A percentile compares a stretch with the other conserved stretches of the same genome.
phyloP scores from a whole-genome alignment of 1,140 invertebrate genomes.

The Drosophila leontia region DNA sequence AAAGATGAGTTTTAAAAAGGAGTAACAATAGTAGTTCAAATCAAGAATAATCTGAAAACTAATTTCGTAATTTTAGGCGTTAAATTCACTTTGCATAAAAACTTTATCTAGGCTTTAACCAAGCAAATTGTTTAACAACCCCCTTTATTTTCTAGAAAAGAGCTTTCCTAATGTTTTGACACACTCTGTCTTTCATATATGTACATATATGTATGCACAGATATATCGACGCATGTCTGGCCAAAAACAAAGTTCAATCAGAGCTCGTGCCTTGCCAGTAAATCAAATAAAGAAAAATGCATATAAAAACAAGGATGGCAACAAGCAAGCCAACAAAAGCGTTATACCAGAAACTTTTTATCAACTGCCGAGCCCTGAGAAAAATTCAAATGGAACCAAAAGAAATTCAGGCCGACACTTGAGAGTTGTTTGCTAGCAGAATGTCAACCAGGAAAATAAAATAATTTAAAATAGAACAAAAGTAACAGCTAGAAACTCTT shows the following conservation, averaged over 20 bases:
- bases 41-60: neutral
- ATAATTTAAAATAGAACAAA: conserved; percentile 4
- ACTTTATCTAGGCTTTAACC: no score
- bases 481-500: neutral
- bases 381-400: conserved; percentile 20
- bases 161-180: conserved; percentile 7
- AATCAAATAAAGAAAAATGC: conserved; percentile 48
- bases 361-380: conserved; percentile 27
- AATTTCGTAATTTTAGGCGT: neutral
- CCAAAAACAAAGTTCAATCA: conserved; percentile 55
- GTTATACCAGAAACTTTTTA: conserved; percentile 45
- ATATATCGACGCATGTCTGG: conserved; percentile 12
- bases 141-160: neutral
- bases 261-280: conserved; percentile 31
- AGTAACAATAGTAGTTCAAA: no score
- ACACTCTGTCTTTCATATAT: conserved; percentile 2
- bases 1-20: neutral
- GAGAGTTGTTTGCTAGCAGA: conserved; percentile 34
- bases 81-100: neutral
- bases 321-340: conserved; percentile 5
- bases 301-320: conserved; percentile 25
- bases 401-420: conserved; percentile 54
- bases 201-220: no score
- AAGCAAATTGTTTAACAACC: neutral
- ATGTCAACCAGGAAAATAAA: conserved; percentile 10